A percentile compares a stretch with the other conserved stretches of the same genome.
phyloP scores from a whole-genome alignment of 1,140 invertebrate species.

The Metopolophium dirhodum region DNA sequence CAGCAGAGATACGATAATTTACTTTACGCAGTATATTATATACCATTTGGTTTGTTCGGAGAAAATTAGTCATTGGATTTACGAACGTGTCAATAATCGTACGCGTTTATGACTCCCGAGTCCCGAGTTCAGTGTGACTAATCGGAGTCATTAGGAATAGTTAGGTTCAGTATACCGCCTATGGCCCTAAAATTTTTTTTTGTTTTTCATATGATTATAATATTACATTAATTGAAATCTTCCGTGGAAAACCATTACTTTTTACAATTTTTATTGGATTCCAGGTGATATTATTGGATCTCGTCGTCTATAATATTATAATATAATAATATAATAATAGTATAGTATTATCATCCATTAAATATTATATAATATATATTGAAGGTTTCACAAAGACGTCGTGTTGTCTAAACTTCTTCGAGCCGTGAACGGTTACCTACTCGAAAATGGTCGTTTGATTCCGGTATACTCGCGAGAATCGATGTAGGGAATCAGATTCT shows the following conservation, averaged over 20 bases:
- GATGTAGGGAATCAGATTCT: no score
- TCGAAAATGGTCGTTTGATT: background rate
- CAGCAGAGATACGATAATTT: background rate
- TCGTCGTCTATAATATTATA: background rate
- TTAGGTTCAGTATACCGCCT: background rate
- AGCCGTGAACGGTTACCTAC: background rate
- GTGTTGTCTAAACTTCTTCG: no score
- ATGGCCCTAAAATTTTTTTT: background rate
- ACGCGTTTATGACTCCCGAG: background rate
- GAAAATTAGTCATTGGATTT: background rate
- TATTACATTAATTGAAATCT: background rate
- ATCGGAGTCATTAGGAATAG: background rate
- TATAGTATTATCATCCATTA: background rate
- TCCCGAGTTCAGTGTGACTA: background rate
- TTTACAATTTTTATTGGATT: background rate
- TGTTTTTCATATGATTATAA: background rate
- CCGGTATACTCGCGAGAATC: background rate
- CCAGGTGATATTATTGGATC: background rate
- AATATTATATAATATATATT: background rate
- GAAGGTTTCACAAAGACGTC: background rate
- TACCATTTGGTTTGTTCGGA: background rate
- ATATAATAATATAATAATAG: no score
- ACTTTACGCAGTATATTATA: no score
- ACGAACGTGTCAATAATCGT: background rate
- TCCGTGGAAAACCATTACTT: background rate